Conservation (phyloP, 2,888 invertebrate species). For the Latrodectus hesperus region DNA sequence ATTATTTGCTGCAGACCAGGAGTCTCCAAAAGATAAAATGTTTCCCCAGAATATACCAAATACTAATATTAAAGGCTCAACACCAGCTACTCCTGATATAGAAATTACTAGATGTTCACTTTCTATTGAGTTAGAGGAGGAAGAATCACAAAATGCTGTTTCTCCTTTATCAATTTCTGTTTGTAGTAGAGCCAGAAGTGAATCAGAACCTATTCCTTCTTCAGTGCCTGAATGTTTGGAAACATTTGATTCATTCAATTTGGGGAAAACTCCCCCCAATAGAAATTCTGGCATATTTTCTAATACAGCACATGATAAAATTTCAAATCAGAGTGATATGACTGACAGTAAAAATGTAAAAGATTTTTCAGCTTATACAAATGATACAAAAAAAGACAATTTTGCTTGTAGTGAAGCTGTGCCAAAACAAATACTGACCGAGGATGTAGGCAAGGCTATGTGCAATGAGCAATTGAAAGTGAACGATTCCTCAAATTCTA, state of each 20-base stretch:
- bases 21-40: slow-evolving; percentile 36
- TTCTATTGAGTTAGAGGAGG: slow-evolving; percentile 37
- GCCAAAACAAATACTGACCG: not conserved
- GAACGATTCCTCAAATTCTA: not conserved
- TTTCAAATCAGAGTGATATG: not conserved
- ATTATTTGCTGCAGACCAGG: slow-evolving; percentile 53
- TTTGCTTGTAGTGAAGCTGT: not conserved
- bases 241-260: not conserved
- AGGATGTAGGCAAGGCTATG: not conserved
- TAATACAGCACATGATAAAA: slow-evolving; percentile 25
- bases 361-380: not conserved
- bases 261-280: not conserved
- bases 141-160: slow-evolving; percentile 13
- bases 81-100: slow-evolving; percentile 54
- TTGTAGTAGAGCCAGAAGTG: slow-evolving; percentile 43
- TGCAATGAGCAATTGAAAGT: slow-evolving; percentile 9
- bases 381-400: not conserved
- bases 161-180: slow-evolving; percentile 11
- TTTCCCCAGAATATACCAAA: not conserved
- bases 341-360: slow-evolving; percentile 4
- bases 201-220: slow-evolving; percentile 45
- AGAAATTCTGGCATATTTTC: not conserved
- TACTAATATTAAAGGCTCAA: slow-evolving; percentile 1
- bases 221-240: slow-evolving; percentile 6
- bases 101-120: slow-evolving; percentile 61